These are phyloP conservation scores for Carassius auratus DNA, from an alignment of 2,113 vertebrate species.

Conservation along the genomic window DNA sequence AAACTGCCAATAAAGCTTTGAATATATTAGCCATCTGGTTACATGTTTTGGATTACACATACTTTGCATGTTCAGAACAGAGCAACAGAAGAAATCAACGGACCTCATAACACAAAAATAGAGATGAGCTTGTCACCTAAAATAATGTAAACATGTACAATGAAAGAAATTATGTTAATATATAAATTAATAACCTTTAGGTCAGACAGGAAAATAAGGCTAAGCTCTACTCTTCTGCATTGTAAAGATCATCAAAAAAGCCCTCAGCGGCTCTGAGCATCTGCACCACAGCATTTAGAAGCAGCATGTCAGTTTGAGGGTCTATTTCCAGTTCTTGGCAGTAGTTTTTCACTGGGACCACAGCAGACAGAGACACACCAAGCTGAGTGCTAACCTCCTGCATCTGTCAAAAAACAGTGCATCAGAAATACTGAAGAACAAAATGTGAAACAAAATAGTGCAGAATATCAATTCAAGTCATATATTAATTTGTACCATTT, in stretches of 20 bases:
- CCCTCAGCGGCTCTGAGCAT: slow-evolving; percentile 65
- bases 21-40: not conserved
- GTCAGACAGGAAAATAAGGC: not conserved
- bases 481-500: slow-evolving; percentile 56
- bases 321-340: slow-evolving; percentile 63
- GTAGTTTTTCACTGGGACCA: slow-evolving; percentile 72
- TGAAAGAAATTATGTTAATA: not conserved
- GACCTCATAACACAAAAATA: not conserved
- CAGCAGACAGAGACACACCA: slow-evolving; percentile 64
- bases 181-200: not conserved
- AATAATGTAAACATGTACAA: not conserved
- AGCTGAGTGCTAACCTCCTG: slow-evolving; percentile 60
- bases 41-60: not conserved
- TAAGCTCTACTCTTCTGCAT: not conserved
- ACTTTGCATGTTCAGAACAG: too few relatives aligned
- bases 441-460: not conserved
- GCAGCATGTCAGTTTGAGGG: slow-evolving; percentile 59
- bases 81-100: too few relatives aligned
- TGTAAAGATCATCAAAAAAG: slow-evolving; percentile 64
- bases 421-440: not conserved
- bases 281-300: slow-evolving; percentile 64
- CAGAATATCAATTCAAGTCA: not conserved
- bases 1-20: not conserved
- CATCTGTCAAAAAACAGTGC: slow-evolving; percentile 53
- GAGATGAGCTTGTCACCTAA: not conserved